Evolutionary conservation across 2,888 invertebrate genomes (phyloP), one percentile per base, ranked within the genome.

Genomic region (Amitus sp.): DNA sequence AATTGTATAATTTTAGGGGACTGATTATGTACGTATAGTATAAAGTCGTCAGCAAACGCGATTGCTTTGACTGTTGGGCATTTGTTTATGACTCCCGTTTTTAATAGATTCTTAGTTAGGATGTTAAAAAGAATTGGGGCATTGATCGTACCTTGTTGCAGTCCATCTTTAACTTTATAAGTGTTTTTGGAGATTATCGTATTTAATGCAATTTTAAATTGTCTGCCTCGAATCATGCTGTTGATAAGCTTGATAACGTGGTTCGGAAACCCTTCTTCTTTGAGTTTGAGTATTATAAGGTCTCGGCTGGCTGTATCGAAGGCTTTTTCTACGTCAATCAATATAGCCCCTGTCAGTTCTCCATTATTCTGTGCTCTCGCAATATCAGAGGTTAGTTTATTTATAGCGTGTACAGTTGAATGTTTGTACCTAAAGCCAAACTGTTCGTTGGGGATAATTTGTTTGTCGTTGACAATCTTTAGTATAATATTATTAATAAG

Each of bases 381-480:
- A 39, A 64, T 37, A 9, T 68, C 67, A 0, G 64, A 67, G 0
- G 52, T 19, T 0, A 70, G 27, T 43, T 59, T 53, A 2, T 15
- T 33, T 0, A 60, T 46, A 5, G 68, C 67, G 30, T 69, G 69
- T 2, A 52, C 33, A 0, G 70, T 73, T 0, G 67, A 69, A 20
- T 70, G 69, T 2, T 40, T 27, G 6, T 30, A 45, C 12, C 66
- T 62, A 20, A 72, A 73, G 0, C 72, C 73, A 34, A 71, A 74
- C 55, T 74, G 73, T 0, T 39, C 9, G 1, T 72, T 53, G 0
- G 70, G 67, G 0, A 74, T 66, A 0, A 71, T 49, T 0, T 68
- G 50, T 2, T 69, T 56, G 0, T 37, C n/a, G 0, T 50, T 30
- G 12, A 67, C 66, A n/a, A 37, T 34, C 1, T 20, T 23, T 0